phyloP scores from a whole-genome alignment of 2,113 vertebrate species.

The Pteronura brasiliensis region DNA sequence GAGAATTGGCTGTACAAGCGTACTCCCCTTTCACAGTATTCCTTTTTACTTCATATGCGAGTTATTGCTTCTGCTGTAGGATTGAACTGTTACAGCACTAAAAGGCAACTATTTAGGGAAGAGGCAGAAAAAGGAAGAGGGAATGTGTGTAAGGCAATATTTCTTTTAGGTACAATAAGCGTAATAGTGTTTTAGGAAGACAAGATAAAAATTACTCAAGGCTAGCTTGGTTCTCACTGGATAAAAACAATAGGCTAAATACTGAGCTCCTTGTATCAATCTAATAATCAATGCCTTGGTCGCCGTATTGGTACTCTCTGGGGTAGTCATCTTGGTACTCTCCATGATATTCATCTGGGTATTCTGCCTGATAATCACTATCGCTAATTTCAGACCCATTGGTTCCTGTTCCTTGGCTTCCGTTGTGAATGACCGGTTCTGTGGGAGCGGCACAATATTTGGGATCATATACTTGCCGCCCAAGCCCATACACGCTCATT shows the following conservation, averaged over 20 bases:
- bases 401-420: conserved; percentile 96
- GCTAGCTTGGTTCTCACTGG: conserved; percentile 90
- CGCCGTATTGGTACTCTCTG: conserved; percentile 92
- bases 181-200: conserved; percentile 86
- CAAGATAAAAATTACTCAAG: conserved; percentile 89
- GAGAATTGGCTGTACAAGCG: conserved; percentile 78
- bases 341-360: conserved; percentile 92
- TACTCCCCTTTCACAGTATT: conserved; percentile 84
- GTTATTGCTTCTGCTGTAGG: conserved; percentile 84
- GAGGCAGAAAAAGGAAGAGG: conserved; percentile 84
- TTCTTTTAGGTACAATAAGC: conserved; percentile 85
- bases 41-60: conserved; percentile 85
- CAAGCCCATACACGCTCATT: conserved; percentile 97
- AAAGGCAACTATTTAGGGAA: conserved; percentile 85
- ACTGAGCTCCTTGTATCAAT: conserved; percentile 77
- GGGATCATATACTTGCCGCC: conserved; percentile 96
- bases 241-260: conserved; percentile 89
- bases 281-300: conserved; percentile 96
- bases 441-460: conserved; percentile 95
- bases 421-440: conserved; percentile 92
- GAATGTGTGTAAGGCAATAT: conserved; percentile 86
- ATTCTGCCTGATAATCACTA: conserved; percentile 97
- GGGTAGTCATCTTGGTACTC: conserved; percentile 90
- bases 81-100: conserved; percentile 86
- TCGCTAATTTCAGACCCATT: conserved; percentile 98